Evolutionary conservation across 2,888 invertebrate genomes (phyloP).

Genomic region (Macrophya alboannulata): DNA sequence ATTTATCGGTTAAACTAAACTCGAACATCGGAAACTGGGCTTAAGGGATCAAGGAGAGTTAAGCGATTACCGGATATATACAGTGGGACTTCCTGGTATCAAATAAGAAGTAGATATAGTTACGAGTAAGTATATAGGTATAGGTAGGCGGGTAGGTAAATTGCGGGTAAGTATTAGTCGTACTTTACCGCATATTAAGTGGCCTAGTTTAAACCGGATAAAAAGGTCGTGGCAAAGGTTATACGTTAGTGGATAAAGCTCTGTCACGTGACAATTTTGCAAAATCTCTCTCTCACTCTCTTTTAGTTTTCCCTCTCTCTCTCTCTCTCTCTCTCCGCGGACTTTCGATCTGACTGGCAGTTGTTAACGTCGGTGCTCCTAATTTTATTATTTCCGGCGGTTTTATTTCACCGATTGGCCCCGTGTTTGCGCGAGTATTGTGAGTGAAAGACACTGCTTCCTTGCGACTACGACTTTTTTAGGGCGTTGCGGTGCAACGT

Average conservation of each 20-base stretch:
- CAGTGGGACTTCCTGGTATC: constrained; percentile 24
- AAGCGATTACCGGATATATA: constrained; percentile 31
- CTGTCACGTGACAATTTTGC: constrained; percentile 30
- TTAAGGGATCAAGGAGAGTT: constrained; percentile 28
- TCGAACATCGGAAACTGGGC: not conserved
- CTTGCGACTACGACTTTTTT: no score
- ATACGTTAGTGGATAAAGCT: constrained; percentile 37
- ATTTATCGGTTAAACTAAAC: constrained; percentile 14
- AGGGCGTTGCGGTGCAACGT: no score
- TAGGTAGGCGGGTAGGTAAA: not conserved
- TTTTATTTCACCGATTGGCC: no score
- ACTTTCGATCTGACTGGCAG: no score
- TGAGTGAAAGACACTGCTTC: no score
- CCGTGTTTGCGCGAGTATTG: no score
- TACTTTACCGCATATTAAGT: constrained; percentile 36
- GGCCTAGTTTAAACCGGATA: constrained; percentile 49
- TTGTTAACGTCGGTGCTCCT: no score
- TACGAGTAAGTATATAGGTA: no score
- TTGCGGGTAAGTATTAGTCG: not conserved
- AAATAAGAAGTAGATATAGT: constrained; percentile 19
- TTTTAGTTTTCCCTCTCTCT: not conserved
- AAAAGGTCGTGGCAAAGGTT: constrained; percentile 50
- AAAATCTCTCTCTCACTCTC: not conserved
- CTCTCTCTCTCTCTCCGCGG: not conserved
- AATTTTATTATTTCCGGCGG: no score